phyloP scores from a whole-genome alignment of 2,797 vertebrate genomes.

The Perodicticus potto region DNA sequence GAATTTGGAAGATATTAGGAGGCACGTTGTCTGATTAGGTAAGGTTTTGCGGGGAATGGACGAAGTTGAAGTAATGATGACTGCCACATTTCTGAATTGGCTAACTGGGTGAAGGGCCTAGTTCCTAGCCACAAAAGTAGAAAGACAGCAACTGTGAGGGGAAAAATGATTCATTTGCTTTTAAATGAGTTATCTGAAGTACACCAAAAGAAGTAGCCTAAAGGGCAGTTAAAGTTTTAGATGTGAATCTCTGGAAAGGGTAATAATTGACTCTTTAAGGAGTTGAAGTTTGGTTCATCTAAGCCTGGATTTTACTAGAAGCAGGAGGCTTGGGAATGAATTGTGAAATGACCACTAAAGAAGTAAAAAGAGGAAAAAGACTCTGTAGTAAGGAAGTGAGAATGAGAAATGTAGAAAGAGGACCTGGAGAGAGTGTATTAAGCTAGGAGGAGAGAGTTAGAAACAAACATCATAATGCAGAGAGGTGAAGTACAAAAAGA shows the following conservation, averaged over 20 bases:
- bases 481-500: background rate
- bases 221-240: background rate
- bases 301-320: background rate
- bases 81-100: background rate
- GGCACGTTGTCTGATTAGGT: background rate
- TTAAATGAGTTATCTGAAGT: background rate
- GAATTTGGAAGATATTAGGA: background rate
- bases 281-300: background rate
- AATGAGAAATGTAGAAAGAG: background rate
- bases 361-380: background rate
- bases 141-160: background rate
- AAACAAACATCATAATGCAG: background rate
- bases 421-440: background rate
- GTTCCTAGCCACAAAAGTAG: background rate
- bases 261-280: background rate
- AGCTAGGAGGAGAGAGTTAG: background rate
- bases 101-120: background rate
- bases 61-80: background rate
- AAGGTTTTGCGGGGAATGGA: background rate
- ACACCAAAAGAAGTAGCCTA: background rate
- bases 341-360: background rate
- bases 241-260: background rate
- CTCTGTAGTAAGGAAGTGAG: background rate
- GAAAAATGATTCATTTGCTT: background rate
- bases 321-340: background rate